phyloP scores from a whole-genome alignment of 2,888 invertebrate genomes.

The Morpho achilles region DNA sequence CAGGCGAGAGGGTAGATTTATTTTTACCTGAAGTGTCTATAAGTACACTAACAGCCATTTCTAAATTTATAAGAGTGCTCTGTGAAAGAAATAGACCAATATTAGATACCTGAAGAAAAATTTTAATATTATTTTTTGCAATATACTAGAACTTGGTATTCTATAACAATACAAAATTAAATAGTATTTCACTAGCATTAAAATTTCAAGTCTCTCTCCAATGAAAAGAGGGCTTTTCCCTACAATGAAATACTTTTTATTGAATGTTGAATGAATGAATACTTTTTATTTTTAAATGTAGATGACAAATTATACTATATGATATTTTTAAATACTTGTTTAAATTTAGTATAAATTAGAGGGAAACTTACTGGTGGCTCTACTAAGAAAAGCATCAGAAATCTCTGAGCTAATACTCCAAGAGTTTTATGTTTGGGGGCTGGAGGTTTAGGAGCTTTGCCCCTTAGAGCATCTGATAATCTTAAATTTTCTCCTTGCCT shows the following conservation, averaged over 20 bases:
- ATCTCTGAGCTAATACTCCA: conserved; percentile 84
- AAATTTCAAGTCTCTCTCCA: too few relatives aligned
- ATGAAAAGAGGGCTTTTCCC: too few relatives aligned
- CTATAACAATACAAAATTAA: too few relatives aligned
- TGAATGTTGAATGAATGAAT: too few relatives aligned
- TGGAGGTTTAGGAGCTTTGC: conserved; percentile 65
- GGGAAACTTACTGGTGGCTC: conserved; percentile 77
- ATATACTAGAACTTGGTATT: too few relatives aligned
- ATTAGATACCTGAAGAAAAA: background rate
- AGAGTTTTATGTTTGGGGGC: conserved; percentile 82
- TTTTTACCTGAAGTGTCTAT: conserved; percentile 73
- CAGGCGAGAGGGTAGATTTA: conserved; percentile 70
- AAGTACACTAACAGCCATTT: conserved; percentile 83
- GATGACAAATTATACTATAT: background rate
- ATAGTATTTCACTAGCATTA: too few relatives aligned
- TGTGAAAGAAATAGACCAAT: conserved; percentile 42
- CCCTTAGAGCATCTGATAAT: conserved; percentile 73
- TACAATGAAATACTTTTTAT: too few relatives aligned
- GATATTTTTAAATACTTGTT: background rate
- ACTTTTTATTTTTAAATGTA: too few relatives aligned
- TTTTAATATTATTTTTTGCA: too few relatives aligned
- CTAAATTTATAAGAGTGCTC: conserved; percentile 82
- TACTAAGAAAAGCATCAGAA: conserved; percentile 84
- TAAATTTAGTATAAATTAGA: too few relatives aligned
- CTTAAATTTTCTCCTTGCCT: conserved; percentile 76